Base-by-base conservation (phyloP, 2,888 invertebrate genomes). In the Coelogynopora nodosa region DNA sequence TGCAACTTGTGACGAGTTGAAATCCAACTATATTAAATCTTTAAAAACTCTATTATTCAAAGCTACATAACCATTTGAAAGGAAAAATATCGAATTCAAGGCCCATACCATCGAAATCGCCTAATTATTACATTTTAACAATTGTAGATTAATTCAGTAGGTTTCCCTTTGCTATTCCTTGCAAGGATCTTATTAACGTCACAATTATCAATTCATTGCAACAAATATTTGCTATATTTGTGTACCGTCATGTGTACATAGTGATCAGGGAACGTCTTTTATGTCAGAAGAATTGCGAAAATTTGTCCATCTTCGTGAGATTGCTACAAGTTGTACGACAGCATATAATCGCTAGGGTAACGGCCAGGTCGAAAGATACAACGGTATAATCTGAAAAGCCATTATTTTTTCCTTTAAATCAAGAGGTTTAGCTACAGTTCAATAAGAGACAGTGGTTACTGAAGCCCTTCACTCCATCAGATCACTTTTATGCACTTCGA, bases 1-100 rank as follows among this genome's bases (percentile, higher is more conserved):
- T n/a, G n/a, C n/a, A n/a, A n/a, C n/a, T n/a, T n/a, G n/a, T n/a
- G n/a, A n/a, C 10, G n/a, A 85, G 26, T 0, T 87, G 0, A 88
- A 88, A 84, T 84, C 85, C 0, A 82, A 82, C 30, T 87, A 85
- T 31, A 67, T 10, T 28, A 86, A 85, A 28, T 27, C 67, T 67
- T 10, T 28, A 18, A n/a, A 28, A 49, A 67, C 23, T 2, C 74
- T 31, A 2, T 83, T 89, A 10, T 86, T 88, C 23, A 89, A 88
- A 86, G 89, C 89, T 27, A 89, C 88, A 27, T 67, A 87, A 0
- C 88, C 87, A 0, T 87, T 88, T 82, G 88, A 89, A 87, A 85
- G 88, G 26, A 49, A 89, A 0, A 89, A 87, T 67, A 27, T 89
- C 2, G 87, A 89, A 31, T 89, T 89, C 80, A 89, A 89, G 89